These are phyloP conservation scores for Protobothrops mucrosquamatus DNA, from an alignment of 2,113 vertebrate species.

Conservation along the genomic window DNA sequence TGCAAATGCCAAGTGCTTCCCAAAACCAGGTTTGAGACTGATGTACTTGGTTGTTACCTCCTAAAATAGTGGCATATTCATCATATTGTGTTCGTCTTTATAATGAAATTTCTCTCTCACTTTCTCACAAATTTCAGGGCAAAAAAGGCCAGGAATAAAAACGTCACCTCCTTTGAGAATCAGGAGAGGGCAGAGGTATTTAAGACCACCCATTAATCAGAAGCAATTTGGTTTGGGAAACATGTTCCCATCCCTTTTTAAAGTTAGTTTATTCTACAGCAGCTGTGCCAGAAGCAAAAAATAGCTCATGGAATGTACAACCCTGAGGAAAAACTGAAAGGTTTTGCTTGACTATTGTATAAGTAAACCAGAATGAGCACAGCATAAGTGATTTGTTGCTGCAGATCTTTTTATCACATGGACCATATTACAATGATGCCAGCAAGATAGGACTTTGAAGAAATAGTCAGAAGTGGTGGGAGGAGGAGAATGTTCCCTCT, in stretches of 20 bases:
- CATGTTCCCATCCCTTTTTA: background rate
- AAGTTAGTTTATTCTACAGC: background rate
- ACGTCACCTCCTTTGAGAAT: background rate
- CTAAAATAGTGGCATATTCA: background rate
- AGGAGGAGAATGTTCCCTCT: background rate
- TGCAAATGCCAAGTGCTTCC: background rate
- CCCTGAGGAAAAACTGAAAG: accelerated
- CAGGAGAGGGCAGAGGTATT: background rate
- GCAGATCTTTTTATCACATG: background rate
- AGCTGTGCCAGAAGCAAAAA: background rate
- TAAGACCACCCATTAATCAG: background rate
- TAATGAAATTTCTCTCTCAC: background rate
- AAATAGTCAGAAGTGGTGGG: background rate
- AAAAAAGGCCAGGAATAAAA: background rate
- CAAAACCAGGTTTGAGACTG: background rate
- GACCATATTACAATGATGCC: accelerated
- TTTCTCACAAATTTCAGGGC: accelerated
- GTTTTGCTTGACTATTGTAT: accelerated
- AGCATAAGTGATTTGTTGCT: background rate
- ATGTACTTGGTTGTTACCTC: background rate
- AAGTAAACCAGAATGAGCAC: background rate
- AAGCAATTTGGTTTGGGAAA: conserved; percentile 14
- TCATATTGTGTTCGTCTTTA: background rate
- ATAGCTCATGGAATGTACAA: background rate
- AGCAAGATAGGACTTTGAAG: background rate